Base-by-base conservation (phyloP, 1,140 invertebrate species). In the Caenorhabditis latens region DNA sequence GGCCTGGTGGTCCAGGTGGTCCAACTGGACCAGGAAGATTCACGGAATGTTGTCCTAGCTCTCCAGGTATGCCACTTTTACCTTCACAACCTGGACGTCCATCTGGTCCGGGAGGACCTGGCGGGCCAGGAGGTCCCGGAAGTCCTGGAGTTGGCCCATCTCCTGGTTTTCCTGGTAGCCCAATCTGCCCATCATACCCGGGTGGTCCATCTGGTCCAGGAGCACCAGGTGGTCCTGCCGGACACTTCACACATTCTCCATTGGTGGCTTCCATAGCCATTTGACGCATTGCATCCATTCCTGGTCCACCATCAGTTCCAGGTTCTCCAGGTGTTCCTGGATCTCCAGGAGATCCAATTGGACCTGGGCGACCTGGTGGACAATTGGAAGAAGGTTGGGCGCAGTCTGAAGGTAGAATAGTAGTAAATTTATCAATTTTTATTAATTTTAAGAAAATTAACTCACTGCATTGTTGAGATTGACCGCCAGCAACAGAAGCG, bases 231-330 rank as follows among this genome's bases (percentile, higher is more conserved):
- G 61, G 61, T 63, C 61, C 61, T 40, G 24, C 21, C 13, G 61
- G 61, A 32, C 61, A 63, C 24, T 63, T 19, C 9, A 63, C 61
- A 63, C 61, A 63, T 32, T 21, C n/a, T 63, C 61, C 61, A 63
- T 63, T 63, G 21, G 61, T 63, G 9, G 24, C 61, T 63, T 63
- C 61, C 61, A 63, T 63, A 32, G 61, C 61, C 61, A 63, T 63
- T 63, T 63, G 61, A 32, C 61, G 24, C 61, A 63, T 63, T 63
- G 61, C 61, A 32, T 63, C 61, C 61, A 63, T 63, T 63, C 61
- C 61, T 11, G 24, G 21, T 8, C 6, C 32, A 32, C 61, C 61
- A 32, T 63, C 61, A 11, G 61, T 63, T 24, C 61, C 61, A 63
- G 61, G 61, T 21, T 8, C 14, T 32, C 61, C 61, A 21, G 61